Evolutionary conservation across 2,888 invertebrate genomes (phyloP).

Genomic region (Andrena dorsata): DNA sequence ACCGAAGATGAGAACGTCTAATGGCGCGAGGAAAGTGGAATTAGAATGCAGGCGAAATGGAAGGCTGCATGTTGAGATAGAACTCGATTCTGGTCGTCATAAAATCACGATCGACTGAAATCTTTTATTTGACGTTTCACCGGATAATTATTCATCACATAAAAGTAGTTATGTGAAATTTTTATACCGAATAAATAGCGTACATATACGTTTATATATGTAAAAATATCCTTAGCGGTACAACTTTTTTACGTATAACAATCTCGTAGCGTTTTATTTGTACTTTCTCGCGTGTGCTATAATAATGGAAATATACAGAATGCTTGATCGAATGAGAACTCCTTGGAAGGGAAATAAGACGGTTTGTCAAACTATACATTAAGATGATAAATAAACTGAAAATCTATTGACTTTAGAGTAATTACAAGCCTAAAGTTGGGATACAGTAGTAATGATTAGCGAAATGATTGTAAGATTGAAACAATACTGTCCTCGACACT

Average conservation of each 20-base stretch:
- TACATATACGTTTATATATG: background rate
- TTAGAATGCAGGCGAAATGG: no score
- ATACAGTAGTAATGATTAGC: no score
- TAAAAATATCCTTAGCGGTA: background rate
- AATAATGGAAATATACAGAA: background rate
- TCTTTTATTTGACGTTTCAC: slow-evolving; percentile 7
- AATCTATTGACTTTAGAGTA: no score
- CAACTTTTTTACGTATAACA: background rate
- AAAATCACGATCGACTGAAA: background rate
- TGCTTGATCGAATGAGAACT: background rate
- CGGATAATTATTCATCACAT: background rate
- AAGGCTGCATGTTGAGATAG: no score
- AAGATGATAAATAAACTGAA: no score
- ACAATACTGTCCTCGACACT: no score
- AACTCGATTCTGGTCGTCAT: background rate
- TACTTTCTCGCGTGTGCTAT: slow-evolving; percentile 3
- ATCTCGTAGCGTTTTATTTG: background rate
- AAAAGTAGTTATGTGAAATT: slow-evolving; percentile 1
- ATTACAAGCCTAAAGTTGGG: no score
- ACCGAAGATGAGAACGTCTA: background rate
- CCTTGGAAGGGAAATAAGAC: background rate
- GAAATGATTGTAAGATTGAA: no score
- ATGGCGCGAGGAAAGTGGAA: background rate
- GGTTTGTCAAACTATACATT: background rate
- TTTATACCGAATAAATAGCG: slow-evolving; percentile 5